Conservation (phyloP, 2,113 vertebrate species). For the Asarcornis scutulata region DNA sequence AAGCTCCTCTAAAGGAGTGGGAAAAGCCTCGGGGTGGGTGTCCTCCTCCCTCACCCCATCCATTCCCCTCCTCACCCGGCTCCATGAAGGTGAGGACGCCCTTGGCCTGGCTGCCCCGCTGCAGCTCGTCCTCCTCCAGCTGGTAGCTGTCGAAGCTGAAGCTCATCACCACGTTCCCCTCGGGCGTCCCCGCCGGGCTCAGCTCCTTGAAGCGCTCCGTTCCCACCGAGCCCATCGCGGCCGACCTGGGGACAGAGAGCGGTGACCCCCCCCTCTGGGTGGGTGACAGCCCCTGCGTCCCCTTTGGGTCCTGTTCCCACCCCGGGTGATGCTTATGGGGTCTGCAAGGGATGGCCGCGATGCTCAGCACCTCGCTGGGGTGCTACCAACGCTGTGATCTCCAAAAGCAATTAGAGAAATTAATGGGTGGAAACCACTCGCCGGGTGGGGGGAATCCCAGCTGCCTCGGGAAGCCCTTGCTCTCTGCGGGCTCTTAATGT, state of each 20-base stretch:
- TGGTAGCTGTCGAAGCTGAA: slow-evolving; percentile 94
- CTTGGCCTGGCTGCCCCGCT: slow-evolving; percentile 80
- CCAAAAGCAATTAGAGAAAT: slow-evolving; percentile 33
- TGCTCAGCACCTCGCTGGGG: neutral
- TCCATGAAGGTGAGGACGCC: slow-evolving; percentile 85
- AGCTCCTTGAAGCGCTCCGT: slow-evolving; percentile 84
- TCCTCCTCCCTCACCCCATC: neutral
- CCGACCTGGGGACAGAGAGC: neutral
- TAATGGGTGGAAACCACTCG: neutral
- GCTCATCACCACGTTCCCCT: slow-evolving; percentile 89
- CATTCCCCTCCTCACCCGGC: slow-evolving; percentile 78
- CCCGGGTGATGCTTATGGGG: rapidly evolving
- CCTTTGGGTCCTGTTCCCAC: no score
- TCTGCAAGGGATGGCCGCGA: neutral
- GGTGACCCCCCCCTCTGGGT: neutral
- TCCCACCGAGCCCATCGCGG: slow-evolving; percentile 82
- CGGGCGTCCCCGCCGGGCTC: slow-evolving; percentile 76
- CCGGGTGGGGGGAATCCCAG: rapidly evolving
- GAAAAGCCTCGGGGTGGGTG: neutral
- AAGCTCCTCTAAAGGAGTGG: neutral
- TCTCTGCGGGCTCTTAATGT: neutral
- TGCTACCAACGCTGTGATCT: neutral
- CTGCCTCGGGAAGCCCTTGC: neutral
- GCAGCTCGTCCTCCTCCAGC: slow-evolving; percentile 88
- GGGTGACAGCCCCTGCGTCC: neutral